Evolutionary conservation across 2,113 vertebrate genomes (phyloP), one percentile per base, ranked within the genome.

Genomic region (Dasyornis broadbenti): DNA sequence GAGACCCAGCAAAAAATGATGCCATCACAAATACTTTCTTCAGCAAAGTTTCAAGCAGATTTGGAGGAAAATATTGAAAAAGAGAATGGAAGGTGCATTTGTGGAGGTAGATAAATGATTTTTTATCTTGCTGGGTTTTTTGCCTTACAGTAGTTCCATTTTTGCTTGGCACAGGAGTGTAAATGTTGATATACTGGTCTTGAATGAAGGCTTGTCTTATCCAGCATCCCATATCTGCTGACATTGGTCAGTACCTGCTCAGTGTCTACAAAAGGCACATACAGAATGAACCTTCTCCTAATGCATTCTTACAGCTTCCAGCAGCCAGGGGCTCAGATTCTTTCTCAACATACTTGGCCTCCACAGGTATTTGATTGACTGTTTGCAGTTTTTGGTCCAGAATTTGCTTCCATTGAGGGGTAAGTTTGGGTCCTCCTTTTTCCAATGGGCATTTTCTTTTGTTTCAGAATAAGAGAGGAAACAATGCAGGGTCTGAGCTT

Each of bases 1-100:
- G 87, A 91, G 44, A 82, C 61, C 91, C 61, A 92, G 73, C 61
- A 91, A 24, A 64, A 72, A 53, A 15, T 50, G 23, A 81, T 78
- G 66, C 63, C 39, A 90, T 93, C 59, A 86, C 31, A 87, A 77
- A 8, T 42, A 73, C 96, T 91, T 81, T 96, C 70, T 91, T 87
- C 49, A 68, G 45, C 68, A 28, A 56, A 57, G 8, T 35, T 92
- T 78, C 64, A 82, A 47, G 9, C 5, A 54, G 14, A 84, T 84
- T 86, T 85, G 71, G 66, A 89, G 80, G 70, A 30, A 92, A 89
- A 84, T 90, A 89, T 53, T 93, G 80, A 84, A 80, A 93, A 88
- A 45, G 87, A 63, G 60, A 82, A 77, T 27, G 26, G 13, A 16
- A 70, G 45, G 4, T 50, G 7, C 3, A 2, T 37, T 77, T 86